Base-by-base conservation (phyloP, 2,888 invertebrate genomes). In the Cepaea hortensis region DNA sequence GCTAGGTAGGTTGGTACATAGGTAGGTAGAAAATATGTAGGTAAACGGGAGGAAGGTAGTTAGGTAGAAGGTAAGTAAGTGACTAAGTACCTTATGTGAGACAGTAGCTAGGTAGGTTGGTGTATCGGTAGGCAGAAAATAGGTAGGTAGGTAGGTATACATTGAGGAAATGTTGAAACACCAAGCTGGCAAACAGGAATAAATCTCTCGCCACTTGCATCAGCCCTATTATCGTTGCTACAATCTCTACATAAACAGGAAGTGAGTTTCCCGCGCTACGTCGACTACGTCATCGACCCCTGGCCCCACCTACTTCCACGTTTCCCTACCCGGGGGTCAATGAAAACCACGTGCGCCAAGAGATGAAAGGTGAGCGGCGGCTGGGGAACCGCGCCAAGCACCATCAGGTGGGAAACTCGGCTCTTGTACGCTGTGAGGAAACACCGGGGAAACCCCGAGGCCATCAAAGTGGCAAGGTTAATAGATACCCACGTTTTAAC, bases 181-280 rank as follows among this genome's bases (percentile, higher is more conserved):
- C 65, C 9, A 55, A 55, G 55, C 0, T 11, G 55, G 11, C 6
- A 55, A 11, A 11, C 55, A 15, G 5, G n/a, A 68, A 18, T 18
- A 15, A 9, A 35, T 35, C 35, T 13, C 35, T 13, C 23, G 23
- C 46, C 46, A 73, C 23, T 13, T 73, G 11, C 2, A 13, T 13
- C 46, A 9, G 13, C 9, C 46, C n/a, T 73, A 15, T 35, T 73
- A 20, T 11, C 23, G 73, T 13, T 46, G 75, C 50, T 76, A 76
- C 55, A 55, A 55, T 76, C 75, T 50, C 20, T 46, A 46, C 18
- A 65, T 20, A 70, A 68, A 70, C 70, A 81, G 81, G 65, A 70
- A 48, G 70, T 46, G 48, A 15, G 35, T 68, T 65, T 81, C 50
- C 70, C 48, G 70, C 81, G 65, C 62, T 15, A 11, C n/a, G 1